These are phyloP conservation scores for Lycorma delicatula DNA, from an alignment of 1,140 invertebrate species.

Conservation along the genomic window DNA sequence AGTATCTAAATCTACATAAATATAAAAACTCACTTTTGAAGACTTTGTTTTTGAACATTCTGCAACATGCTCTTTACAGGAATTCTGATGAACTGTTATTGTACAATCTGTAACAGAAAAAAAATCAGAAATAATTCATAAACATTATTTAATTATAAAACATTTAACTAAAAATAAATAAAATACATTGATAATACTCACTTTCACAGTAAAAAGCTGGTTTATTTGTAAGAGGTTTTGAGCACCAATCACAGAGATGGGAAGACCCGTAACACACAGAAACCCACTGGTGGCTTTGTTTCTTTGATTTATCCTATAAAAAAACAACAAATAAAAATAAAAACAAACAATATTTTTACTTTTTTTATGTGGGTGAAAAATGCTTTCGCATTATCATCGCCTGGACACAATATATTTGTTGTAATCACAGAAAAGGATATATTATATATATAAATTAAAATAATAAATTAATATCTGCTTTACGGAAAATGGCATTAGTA, in stretches of 20 bases:
- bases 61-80: constrained; percentile 74
- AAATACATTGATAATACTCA: constrained; percentile 37
- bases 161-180: neutral
- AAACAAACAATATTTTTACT: too few species aligned
- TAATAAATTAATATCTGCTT: too few species aligned
- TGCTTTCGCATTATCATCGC: too few species aligned
- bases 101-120: constrained; percentile 57
- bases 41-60: constrained; percentile 65
- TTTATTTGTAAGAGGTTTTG: constrained; percentile 69
- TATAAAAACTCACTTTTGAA: constrained; percentile 49
- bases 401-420: too few species aligned
- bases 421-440: too few species aligned
- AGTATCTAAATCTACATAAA: too few species aligned
- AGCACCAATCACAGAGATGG: constrained; percentile 71
- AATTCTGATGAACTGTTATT: constrained; percentile 73
- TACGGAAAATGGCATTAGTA: too few species aligned
- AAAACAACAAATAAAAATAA: constrained; percentile 9
- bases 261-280: constrained; percentile 57
- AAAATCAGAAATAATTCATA: constrained; percentile 8
- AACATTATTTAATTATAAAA: neutral
- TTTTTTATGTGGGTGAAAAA: too few species aligned
- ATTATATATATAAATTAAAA: too few species aligned
- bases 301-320: constrained; percentile 57
- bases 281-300: constrained; percentile 66
- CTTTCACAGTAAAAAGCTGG: constrained; percentile 60